These are phyloP conservation scores for Cyphomyrmex costatus DNA, from an alignment of 1,140 invertebrate genomes.

Conservation along the genomic window DNA sequence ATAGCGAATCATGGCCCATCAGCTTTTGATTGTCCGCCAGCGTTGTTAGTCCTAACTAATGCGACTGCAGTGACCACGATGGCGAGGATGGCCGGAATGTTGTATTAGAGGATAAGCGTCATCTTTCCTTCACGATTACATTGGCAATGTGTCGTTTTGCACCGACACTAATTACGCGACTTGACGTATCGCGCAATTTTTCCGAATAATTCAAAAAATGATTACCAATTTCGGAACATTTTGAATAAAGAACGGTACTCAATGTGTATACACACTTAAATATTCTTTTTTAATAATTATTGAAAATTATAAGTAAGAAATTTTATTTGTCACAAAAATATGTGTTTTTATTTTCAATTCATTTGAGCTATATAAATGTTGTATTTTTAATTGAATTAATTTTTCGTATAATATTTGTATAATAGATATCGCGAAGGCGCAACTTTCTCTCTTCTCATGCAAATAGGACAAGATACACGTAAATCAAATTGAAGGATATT, in stretches of 20 bases:
- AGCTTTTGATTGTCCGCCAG: slow-evolving; percentile 87
- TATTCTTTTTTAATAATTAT: not conserved
- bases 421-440: not conserved
- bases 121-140: slow-evolving; percentile 66
- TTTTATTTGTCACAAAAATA: not conserved
- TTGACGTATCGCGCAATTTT: not conserved
- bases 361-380: slow-evolving; percentile 5
- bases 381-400: not conserved
- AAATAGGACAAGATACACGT: not conserved
- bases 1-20: slow-evolving; percentile 87
- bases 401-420: not conserved
- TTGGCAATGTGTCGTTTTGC: slow-evolving; percentile 21
- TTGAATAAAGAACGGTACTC: not conserved
- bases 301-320: not conserved
- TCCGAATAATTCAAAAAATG: slow-evolving; percentile 1
- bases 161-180: not conserved
- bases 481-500: not conserved
- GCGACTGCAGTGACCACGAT: slow-evolving; percentile 85
- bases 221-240: not conserved
- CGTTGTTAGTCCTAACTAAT: slow-evolving; percentile 87
- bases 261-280: slow-evolving; percentile 11
- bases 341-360: not conserved
- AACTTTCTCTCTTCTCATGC: not conserved
- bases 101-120: slow-evolving; percentile 75
- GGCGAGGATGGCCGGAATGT: slow-evolving; percentile 74